Evolutionary conservation across 23 tunicate genomes (phyloP).

Genomic region (Halocynthia roretzi): DNA sequence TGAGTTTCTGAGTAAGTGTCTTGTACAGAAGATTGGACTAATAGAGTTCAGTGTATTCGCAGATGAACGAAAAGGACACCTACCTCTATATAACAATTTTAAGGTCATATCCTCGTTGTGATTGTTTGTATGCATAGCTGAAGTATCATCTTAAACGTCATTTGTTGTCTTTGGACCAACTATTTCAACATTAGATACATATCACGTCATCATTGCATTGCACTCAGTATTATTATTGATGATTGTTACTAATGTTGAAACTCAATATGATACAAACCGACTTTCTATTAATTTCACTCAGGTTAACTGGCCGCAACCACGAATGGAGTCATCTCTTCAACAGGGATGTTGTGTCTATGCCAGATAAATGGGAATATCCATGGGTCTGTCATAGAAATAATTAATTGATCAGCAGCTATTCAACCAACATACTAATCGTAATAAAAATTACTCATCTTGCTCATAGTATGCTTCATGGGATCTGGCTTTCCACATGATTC

Average conservation of each 20-base stretch:
- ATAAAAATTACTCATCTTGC: neutral
- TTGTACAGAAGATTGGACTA: too few species aligned
- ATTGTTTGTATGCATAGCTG: too few species aligned
- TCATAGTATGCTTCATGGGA: slow-evolving; percentile 93
- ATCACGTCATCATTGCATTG: neutral
- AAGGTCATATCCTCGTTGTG: too few species aligned
- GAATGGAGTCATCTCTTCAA: slow-evolving; percentile 90
- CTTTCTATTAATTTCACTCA: slow-evolving; percentile 12
- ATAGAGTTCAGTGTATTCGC: too few species aligned
- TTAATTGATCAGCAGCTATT: neutral
- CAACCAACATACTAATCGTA: too few species aligned
- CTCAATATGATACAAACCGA: too few species aligned
- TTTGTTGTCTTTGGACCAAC: neutral
- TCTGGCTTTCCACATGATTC: slow-evolving; percentile 95
- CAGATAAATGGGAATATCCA: slow-evolving; percentile 97
- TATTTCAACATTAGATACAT: neutral
- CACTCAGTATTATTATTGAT: neutral
- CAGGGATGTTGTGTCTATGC: slow-evolving; percentile 86
- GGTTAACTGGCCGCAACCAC: slow-evolving; percentile 60
- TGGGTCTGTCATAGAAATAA: slow-evolving; percentile 46
- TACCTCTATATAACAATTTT: too few species aligned
- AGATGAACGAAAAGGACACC: too few species aligned
- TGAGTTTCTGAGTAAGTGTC: too few species aligned
- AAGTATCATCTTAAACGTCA: neutral
- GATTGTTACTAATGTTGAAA: neutral